These are phyloP conservation scores for Andrena hattorfiana DNA, from an alignment of 2,888 invertebrate genomes.

Conservation along the genomic window DNA sequence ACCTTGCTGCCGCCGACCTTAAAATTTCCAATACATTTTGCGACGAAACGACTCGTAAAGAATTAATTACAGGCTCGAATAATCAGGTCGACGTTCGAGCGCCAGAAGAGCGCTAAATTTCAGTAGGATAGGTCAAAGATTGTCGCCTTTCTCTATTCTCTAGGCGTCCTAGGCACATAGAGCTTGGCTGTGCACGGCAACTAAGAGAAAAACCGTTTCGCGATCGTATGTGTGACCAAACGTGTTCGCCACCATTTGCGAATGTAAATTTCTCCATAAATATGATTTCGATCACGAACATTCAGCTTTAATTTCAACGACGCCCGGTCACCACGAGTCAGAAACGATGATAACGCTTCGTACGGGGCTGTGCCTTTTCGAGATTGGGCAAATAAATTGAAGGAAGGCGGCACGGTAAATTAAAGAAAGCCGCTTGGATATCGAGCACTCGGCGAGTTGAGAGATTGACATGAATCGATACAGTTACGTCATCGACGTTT, in stretches of 20 bases:
- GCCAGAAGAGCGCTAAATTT: background rate
- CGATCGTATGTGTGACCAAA: too few species aligned
- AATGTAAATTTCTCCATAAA: background rate
- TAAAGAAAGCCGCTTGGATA: background rate
- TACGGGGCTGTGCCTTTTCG: too few species aligned
- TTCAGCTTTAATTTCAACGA: background rate
- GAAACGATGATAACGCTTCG: too few species aligned
- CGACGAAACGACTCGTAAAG: conserved; percentile 12
- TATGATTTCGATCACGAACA: background rate
- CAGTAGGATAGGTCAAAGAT: too few species aligned
- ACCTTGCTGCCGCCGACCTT: conserved; percentile 2
- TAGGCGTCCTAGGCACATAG: too few species aligned
- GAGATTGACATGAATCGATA: conserved; percentile 35
- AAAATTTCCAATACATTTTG: conserved; percentile 14
- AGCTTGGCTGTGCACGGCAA: too few species aligned
- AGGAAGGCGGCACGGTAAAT: background rate
- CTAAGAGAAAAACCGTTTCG: too few species aligned
- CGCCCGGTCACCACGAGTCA: too few species aligned
- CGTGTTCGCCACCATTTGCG: background rate
- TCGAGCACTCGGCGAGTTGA: background rate
- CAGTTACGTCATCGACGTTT: conserved; percentile 26
- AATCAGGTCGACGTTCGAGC: background rate
- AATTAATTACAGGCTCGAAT: conserved; percentile 12
- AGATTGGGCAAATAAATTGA: too few species aligned
- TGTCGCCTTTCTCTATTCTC: too few species aligned